Evolutionary conservation across 2,113 vertebrate genomes (phyloP).

Genomic region (Mus pahari): DNA sequence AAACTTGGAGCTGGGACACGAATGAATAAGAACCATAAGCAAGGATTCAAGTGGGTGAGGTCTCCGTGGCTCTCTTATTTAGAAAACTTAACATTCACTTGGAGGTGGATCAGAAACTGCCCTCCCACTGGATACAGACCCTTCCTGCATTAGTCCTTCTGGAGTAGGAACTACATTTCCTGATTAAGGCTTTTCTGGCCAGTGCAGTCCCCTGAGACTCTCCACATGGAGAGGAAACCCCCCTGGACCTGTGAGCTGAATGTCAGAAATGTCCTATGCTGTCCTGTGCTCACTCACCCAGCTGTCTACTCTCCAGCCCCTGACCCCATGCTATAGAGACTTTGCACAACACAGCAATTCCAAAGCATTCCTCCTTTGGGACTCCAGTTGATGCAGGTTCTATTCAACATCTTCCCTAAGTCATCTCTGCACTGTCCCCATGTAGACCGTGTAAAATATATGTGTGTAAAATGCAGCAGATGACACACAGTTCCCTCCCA

Average conservation of each 20-base stretch:
- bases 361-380: background rate
- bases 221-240: background rate
- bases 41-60: background rate
- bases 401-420: background rate
- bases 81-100: constrained; percentile 51
- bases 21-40: background rate
- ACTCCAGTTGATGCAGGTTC: background rate
- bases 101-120: constrained; percentile 48
- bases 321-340: background rate
- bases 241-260: background rate
- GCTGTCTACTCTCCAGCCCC: background rate
- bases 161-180: background rate
- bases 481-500: background rate
- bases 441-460: background rate
- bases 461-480: background rate
- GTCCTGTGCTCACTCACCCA: background rate
- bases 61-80: background rate
- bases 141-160: background rate
- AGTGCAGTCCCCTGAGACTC: background rate
- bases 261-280: background rate
- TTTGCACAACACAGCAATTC: background rate
- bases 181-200: constrained; percentile 25
- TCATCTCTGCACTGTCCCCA: background rate
- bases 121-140: background rate
- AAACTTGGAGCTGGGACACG: background rate